Evolutionary conservation across 2,888 invertebrate species (phyloP).

Genomic region (Drosophila falleni): DNA sequence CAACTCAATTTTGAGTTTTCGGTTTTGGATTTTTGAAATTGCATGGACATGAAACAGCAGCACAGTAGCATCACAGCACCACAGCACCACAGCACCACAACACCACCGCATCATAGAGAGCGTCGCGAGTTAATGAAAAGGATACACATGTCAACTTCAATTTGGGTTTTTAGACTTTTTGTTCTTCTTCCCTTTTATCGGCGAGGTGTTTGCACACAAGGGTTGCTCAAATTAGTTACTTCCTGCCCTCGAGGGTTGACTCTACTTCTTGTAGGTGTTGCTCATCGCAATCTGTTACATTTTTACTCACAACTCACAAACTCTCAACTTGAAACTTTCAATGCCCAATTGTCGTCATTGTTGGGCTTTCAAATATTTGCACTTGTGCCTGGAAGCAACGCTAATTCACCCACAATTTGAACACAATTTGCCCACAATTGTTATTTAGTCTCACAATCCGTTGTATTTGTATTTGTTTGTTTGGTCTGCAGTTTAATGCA

Average conservation of each 20-base stretch:
- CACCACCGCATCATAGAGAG: conserved; percentile 34
- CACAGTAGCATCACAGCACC: conserved; percentile 41
- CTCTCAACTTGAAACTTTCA: conserved; percentile 14
- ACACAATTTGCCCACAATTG: conserved; percentile 61
- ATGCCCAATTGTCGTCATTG: conserved; percentile 55
- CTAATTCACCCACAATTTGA: conserved; percentile 68
- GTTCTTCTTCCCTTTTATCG: conserved; percentile 18
- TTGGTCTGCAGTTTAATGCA: conserved; percentile 72
- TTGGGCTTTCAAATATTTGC: conserved; percentile 74
- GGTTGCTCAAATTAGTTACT: conserved; percentile 79
- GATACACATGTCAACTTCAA: conserved; percentile 85
- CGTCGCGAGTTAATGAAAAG: conserved; percentile 85
- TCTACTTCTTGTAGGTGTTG: conserved; percentile 68
- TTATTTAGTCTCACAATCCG: conserved; percentile 26
- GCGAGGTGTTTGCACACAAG: conserved; percentile 70
- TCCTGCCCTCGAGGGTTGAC: conserved; percentile 71
- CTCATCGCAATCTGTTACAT: conserved; percentile 82
- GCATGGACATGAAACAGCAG: conserved; percentile 50
- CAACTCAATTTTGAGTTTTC: conserved; percentile 82
- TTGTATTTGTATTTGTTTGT: conserved; percentile 42
- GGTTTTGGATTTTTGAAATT: conserved; percentile 67
- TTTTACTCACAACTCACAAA: conserved; percentile 51
- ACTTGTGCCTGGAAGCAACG: conserved; percentile 55
- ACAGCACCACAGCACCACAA: conserved; percentile 34
- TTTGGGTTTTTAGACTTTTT: conserved; percentile 65